phyloP scores from a whole-genome alignment of 2,113 vertebrate species.

The Pangasianodon hypophthalmus region DNA sequence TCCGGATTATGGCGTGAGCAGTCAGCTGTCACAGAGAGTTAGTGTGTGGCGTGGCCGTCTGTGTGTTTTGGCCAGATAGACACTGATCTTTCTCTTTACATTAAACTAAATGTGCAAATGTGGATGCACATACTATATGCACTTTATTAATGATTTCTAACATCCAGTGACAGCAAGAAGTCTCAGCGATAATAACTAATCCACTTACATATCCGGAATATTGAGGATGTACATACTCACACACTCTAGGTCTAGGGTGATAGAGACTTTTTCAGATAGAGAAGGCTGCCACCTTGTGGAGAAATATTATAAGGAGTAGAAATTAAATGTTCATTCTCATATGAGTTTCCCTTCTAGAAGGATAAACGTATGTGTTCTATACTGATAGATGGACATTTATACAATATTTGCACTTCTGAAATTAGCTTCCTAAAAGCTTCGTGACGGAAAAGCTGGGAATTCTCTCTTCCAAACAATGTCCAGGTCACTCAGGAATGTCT shows the following conservation, averaged over 20 bases:
- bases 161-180: not conserved
- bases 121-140: not conserved
- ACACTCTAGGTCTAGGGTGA: not conserved
- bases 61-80: not conserved
- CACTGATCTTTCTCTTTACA: not conserved
- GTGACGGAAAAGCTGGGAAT: not conserved
- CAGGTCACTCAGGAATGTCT: not conserved
- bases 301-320: not conserved
- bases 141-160: not conserved
- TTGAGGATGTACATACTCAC: too few relatives aligned
- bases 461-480: not conserved
- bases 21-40: conserved; percentile 14
- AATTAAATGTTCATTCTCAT: not conserved
- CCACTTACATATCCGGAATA: not conserved
- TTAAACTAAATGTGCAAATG: not conserved
- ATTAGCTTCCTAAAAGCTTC: not conserved
- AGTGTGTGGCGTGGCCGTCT: not conserved
- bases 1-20: not conserved
- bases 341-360: not conserved
- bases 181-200: not conserved
- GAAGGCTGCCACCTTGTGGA: conserved; percentile 38
- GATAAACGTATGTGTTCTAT: not conserved
- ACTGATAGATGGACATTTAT: not conserved
- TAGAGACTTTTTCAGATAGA: not conserved
- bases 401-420: not conserved